A percentile compares a stretch with the other conserved stretches of the same genome.
phyloP scores from a whole-genome alignment of 1,140 invertebrate genomes.

The Amyelois transitella region DNA sequence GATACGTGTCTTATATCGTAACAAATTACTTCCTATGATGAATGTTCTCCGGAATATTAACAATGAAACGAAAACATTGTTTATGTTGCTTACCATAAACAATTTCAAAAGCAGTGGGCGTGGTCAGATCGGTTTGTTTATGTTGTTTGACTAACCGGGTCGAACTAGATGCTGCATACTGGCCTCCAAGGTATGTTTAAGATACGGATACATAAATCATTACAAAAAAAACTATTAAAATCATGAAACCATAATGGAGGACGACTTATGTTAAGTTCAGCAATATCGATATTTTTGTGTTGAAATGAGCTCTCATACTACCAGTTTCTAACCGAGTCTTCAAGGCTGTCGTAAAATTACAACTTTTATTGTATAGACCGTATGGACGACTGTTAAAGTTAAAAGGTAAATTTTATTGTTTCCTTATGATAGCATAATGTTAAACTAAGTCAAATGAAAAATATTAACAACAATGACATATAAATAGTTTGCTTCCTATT shows the following conservation, averaged over 20 bases:
- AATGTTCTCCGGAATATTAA: slow-evolving; percentile 17
- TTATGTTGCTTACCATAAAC: slow-evolving; percentile 8
- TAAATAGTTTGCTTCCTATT: not conserved
- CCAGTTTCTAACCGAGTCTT: not conserved
- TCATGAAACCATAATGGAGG: not conserved
- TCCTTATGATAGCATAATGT: not conserved
- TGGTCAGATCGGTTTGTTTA: not conserved
- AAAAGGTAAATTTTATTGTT: not conserved
- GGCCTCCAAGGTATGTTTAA: not conserved
- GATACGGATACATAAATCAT: not conserved
- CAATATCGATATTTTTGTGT: not conserved
- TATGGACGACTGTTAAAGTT: not conserved
- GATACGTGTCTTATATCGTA: slow-evolving; percentile 56
- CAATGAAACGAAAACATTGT: slow-evolving; percentile 16
- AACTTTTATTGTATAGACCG: not conserved
- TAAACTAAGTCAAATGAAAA: not conserved
- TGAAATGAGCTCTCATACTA: not conserved
- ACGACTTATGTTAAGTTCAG: not conserved
- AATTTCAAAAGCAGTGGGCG: not conserved
- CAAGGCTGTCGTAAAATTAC: not conserved
- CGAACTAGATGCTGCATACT: not conserved
- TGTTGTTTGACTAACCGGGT: not conserved
- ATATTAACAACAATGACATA: not conserved
- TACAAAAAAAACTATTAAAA: not conserved
- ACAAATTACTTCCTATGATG: slow-evolving; percentile 60